These are phyloP conservation scores for Sympetrum striolatum DNA, from an alignment of 2,888 invertebrate species.

Conservation along the genomic window DNA sequence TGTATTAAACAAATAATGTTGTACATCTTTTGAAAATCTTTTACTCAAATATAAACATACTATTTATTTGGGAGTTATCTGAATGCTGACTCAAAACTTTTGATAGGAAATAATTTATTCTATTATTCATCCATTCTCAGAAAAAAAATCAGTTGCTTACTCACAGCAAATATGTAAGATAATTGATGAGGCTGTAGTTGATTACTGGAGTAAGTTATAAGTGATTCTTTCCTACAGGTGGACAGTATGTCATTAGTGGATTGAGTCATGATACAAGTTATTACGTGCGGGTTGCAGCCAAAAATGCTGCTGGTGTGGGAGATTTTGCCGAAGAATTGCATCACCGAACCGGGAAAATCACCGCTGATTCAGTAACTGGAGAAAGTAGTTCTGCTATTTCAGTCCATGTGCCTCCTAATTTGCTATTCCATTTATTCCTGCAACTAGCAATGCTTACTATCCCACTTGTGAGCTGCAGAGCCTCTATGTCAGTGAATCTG, in stretches of 20 bases:
- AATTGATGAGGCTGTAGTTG: no score
- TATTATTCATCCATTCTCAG: no score
- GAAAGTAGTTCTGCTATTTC: constrained; percentile 28
- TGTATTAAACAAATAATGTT: no score
- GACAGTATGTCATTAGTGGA: constrained; percentile 16
- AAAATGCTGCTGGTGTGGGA: constrained; percentile 39
- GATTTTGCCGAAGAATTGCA: constrained; percentile 32
- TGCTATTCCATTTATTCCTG: constrained; percentile 15
- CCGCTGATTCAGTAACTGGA: background rate
- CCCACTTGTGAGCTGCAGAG: constrained; percentile 36
- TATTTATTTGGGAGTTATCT: no score
- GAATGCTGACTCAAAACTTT: no score
- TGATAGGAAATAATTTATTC: no score
- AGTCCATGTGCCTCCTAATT: constrained; percentile 36
- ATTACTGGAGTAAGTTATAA: no score
- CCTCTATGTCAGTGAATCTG: constrained; percentile 29
- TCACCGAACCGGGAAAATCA: constrained; percentile 31
- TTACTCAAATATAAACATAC: no score
- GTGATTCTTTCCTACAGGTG: background rate
- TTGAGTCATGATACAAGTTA: constrained; percentile 37
- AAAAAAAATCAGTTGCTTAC: no score
- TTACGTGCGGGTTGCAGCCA: constrained; percentile 19
- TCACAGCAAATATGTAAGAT: no score
- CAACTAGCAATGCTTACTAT: constrained; percentile 13
- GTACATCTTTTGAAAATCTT: no score